Base-by-base conservation (phyloP, 2,888 invertebrate species). In the Cylloceria caligata region DNA sequence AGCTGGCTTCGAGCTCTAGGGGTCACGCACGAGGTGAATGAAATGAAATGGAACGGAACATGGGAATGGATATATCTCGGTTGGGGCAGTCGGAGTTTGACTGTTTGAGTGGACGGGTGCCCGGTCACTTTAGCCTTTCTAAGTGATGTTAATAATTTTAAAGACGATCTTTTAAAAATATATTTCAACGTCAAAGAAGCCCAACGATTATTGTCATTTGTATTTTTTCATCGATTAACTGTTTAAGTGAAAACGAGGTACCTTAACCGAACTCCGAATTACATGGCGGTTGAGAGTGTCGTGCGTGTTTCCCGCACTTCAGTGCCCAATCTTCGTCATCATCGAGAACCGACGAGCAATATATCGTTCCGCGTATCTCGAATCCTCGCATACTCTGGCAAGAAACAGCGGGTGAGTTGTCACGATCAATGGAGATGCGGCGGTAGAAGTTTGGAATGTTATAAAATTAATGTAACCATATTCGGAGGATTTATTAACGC, bases 11-110 rank as follows among this genome's bases (percentile, higher is more conserved):
- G 57, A 34, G 84, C 45, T 52, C n/a, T 19, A 36, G 34, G 85
- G 85, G 85, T 88, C 84, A 88, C 81, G 84, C 79, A 82, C 72
- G 78, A 83, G 87, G 86, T 87, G 86, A 86, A 86, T 60, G 60
- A 60, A 60, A 83, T 82, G 85, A 85, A 87, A 88, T 79, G 85
- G 85, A 80, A 86, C 81, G 82, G 57, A 30, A 80, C 57, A 77
- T 62, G 60, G 73, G 62, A 74, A 73, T 81, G 60, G 69, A 78
- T 55, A 84, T 67, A 77, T 68, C 64, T 72, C 55, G 68, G 80
- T 62, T 74, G 55, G 85, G 84, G 83, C 87, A 89, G 89, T 89
- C 85, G 81, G 86, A 79, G 88, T 86, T 86, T 85, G 86, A 89
- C 88, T 88, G 87, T 85, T 74, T 67, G 30, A 67, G 67, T 24